These are phyloP conservation scores for Bombus haemorrhoidalis DNA, from an alignment of 1,140 invertebrate species.

Conservation along the genomic window DNA sequence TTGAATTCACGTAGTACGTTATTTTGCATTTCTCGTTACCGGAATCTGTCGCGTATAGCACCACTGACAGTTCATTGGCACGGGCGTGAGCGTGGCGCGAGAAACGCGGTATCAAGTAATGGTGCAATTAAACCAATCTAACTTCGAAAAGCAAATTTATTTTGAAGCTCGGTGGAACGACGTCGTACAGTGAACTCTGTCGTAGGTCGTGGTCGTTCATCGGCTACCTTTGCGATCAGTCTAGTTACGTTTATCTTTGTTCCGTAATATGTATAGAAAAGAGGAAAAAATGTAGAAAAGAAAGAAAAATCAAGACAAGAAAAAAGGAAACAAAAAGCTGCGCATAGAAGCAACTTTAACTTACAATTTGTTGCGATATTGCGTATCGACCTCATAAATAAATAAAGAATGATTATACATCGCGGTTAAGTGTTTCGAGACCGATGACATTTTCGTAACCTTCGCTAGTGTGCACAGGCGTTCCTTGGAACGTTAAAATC, in stretches of 20 bases:
- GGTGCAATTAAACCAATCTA: slow-evolving; percentile 68
- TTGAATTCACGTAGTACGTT: slow-evolving; percentile 14
- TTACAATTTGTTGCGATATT: background rate
- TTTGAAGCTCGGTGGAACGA: slow-evolving; percentile 23
- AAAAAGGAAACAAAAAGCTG: background rate
- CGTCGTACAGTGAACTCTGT: slow-evolving; percentile 45
- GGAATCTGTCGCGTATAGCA: slow-evolving; percentile 54
- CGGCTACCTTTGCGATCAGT: slow-evolving; percentile 18
- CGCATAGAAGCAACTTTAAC: background rate
- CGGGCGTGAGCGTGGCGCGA: slow-evolving; percentile 64
- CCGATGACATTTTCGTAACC: slow-evolving; percentile 54
- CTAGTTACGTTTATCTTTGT: slow-evolving; percentile 1
- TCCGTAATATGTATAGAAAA: background rate
- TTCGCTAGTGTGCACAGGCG: slow-evolving; percentile 25
- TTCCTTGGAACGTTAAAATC: slow-evolving; percentile 50
- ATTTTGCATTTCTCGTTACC: slow-evolving; percentile 39
- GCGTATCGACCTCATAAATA: slow-evolving; percentile 41
- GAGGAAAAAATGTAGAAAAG: too few species aligned
- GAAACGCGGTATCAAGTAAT: slow-evolving; percentile 65
- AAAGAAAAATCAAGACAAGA: too few species aligned
- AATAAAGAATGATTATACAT: slow-evolving; percentile 13
- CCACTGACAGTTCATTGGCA: slow-evolving; percentile 67
- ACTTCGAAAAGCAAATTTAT: slow-evolving; percentile 60
- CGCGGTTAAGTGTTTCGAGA: slow-evolving; percentile 14
- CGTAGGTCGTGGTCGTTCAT: slow-evolving; percentile 63